Evolutionary conservation across 2,113 vertebrate species (phyloP).

Genomic region (Channa argus): DNA sequence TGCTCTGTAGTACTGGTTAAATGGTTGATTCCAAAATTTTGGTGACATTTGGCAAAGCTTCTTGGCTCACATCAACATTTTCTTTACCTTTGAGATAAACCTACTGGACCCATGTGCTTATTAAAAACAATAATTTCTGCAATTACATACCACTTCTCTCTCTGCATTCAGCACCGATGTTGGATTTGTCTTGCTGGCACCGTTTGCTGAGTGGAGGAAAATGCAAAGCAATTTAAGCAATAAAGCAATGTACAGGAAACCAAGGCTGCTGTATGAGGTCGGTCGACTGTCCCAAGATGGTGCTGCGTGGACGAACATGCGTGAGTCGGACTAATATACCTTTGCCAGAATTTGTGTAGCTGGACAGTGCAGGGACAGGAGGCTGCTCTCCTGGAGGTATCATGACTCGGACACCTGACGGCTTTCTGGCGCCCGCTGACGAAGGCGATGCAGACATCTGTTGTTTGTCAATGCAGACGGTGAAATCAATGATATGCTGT

Average conservation of each 20-base stretch:
- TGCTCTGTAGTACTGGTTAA: no score
- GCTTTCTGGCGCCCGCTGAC: conserved; percentile 47
- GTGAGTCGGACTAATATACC: conserved; percentile 35
- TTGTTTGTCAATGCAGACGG: conserved; percentile 8
- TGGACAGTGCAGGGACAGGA: conserved; percentile 1
- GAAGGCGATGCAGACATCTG: conserved; percentile 66
- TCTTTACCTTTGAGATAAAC: background rate
- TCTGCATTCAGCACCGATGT: conserved; percentile 58
- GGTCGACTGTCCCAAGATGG: no score
- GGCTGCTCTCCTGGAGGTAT: conserved; percentile 19
- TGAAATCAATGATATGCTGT: background rate
- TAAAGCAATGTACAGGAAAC: background rate
- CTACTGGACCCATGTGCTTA: background rate
- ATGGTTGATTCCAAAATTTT: no score
- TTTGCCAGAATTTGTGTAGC: background rate
- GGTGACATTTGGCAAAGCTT: no score
- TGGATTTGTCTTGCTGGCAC: conserved; percentile 5
- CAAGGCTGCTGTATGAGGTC: background rate
- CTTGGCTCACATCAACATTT: background rate
- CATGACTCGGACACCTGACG: conserved; percentile 58
- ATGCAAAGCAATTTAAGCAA: background rate
- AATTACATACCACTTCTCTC: conserved; percentile 81
- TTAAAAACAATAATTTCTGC: background rate
- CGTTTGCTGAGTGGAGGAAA: conserved; percentile 68
- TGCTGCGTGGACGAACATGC: no score